These are phyloP conservation scores for Pachycephus smyrnensis DNA, from an alignment of 2,888 invertebrate species.

Conservation along the genomic window DNA sequence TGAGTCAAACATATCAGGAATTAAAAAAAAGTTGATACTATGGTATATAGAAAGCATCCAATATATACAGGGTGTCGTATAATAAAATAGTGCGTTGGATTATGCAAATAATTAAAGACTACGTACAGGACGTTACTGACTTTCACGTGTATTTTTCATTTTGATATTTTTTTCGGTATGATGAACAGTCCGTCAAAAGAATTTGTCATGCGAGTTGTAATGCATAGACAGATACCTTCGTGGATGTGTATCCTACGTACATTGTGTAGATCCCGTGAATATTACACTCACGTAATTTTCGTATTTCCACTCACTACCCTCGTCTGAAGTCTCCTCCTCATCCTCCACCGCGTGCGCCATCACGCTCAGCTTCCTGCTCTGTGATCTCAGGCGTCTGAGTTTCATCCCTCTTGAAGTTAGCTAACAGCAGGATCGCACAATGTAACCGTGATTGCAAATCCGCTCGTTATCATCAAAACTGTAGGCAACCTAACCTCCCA, in stretches of 20 bases:
- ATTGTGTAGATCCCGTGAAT: neutral
- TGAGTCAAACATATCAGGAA: neutral
- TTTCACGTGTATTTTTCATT: neutral
- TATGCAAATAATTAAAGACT: neutral
- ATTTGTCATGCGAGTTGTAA: neutral
- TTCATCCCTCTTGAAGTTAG: constrained; percentile 59
- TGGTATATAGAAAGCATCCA: neutral
- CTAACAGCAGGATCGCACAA: constrained; percentile 58
- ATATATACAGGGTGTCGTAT: neutral
- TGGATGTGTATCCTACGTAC: neutral
- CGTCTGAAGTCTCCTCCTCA: neutral
- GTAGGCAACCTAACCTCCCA: constrained; percentile 40
- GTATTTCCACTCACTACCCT: constrained; percentile 37
- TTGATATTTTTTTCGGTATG: neutral
- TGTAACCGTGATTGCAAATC: constrained; percentile 64
- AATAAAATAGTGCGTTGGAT: neutral
- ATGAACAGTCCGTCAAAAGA: neutral
- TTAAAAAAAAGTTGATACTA: neutral
- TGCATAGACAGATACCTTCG: neutral
- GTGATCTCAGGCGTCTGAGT: constrained; percentile 58
- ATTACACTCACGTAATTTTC: constrained; percentile 40
- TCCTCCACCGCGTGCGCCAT: constrained; percentile 27
- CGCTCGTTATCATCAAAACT: constrained; percentile 63
- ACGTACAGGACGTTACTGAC: neutral
- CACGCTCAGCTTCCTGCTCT: constrained; percentile 50